phyloP scores from a whole-genome alignment of 1,140 invertebrate species.

The Rhagoletis zephyria region DNA sequence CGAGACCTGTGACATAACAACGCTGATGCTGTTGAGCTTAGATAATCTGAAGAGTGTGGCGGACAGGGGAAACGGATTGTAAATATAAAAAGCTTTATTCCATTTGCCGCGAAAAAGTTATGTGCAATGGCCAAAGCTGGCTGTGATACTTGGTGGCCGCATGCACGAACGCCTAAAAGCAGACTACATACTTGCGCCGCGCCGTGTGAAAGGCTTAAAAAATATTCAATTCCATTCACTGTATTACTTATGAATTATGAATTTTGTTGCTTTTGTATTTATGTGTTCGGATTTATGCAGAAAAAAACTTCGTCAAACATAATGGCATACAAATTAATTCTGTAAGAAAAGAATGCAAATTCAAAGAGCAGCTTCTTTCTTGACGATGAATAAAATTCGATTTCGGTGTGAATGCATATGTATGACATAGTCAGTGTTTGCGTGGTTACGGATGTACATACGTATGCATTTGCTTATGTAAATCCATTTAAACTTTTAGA shows the following conservation, averaged over 20 bases:
- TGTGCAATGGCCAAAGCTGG: neutral
- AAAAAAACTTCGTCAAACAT: neutral
- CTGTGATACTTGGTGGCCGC: neutral
- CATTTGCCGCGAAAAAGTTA: neutral
- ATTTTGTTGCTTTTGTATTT: slow-evolving; percentile 2
- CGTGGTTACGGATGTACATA: neutral
- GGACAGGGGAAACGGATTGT: neutral
- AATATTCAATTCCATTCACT: slow-evolving; percentile 39
- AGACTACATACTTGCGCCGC: neutral
- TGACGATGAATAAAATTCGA: neutral
- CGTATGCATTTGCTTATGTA: neutral
- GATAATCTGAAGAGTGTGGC: neutral
- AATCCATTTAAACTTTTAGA: neutral
- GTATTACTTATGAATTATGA: slow-evolving; percentile 42
- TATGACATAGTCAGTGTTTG: too few species aligned
- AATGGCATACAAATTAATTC: neutral
- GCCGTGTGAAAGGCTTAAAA: slow-evolving; percentile 21
- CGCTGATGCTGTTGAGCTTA: neutral
- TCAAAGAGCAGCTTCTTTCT: neutral
- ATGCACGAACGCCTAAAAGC: slow-evolving; percentile 48
- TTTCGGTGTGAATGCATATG: too few species aligned
- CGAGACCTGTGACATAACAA: neutral
- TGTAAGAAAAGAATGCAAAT: slow-evolving; percentile 11
- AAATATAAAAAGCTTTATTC: neutral
- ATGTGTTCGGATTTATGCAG: neutral